Evolutionary conservation across 2,888 invertebrate genomes (phyloP), one percentile per base, ranked within the genome.

Genomic region (Aproaerema taeniolella): DNA sequence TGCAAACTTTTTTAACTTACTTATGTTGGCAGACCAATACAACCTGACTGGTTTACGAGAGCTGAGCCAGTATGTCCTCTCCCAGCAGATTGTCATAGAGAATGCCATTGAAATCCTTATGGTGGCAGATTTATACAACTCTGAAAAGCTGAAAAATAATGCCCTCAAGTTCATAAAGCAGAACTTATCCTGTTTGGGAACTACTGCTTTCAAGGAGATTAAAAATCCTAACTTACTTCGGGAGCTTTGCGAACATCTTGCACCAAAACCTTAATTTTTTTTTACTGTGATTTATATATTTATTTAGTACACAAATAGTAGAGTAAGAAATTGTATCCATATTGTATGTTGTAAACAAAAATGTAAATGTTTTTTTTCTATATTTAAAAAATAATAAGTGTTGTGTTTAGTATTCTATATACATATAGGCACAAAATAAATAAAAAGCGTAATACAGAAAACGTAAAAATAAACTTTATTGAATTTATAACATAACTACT

Each of bases 391-490:
- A 6, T 30, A 30, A 30, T 12, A 30, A 30, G 7, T 9, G 12
- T 10, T 28, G n/a, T n/a, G n/a, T n/a, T n/a, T n/a, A n/a, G n/a
- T n/a, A n/a, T n/a, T n/a, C n/a, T n/a, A n/a, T n/a, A n/a, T n/a
- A n/a, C n/a, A n/a, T n/a, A n/a, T n/a, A n/a, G n/a, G n/a, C n/a
- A 56, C n/a, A 55, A 68, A 55, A 50, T 14, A 61, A 73, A 73
- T 67, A 55, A 73, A 74, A 71, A 70, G 61, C 65, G 64, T 61
- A 58, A 67, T 78, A 77, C 69, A 76, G 66, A 76, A 80, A 81
- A 81, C 80, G 66, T 81, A 77, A 77, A 80, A 80, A 80, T 81
- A 81, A 80, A 80, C 76, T 81, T 81, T 81, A 81, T 80, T 79
- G 61, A 69, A 70, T 72, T 75, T 63, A 61, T 72, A 77, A 80